A percentile compares a stretch with the other conserved stretches of the same genome.
These are phyloP conservation scores for Cephus cinctus DNA, from an alignment of 1,140 invertebrate species.

Conservation along the genomic window DNA sequence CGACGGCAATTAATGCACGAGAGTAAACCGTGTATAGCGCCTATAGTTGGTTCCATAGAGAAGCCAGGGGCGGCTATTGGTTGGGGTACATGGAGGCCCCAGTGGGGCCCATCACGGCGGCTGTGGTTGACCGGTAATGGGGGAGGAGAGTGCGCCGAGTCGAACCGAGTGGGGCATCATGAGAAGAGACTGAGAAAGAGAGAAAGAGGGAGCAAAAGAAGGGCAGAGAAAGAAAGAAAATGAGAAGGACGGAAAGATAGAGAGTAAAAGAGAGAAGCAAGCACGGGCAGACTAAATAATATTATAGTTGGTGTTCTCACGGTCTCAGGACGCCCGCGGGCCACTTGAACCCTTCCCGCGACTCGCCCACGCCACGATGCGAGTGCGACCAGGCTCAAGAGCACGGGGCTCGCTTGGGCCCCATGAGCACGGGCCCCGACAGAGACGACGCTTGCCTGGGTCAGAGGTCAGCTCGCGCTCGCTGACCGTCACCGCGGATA, in stretches of 20 bases:
- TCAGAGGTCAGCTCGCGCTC: constrained; percentile 54
- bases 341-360: constrained; percentile 46
- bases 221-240: constrained; percentile 20
- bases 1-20: constrained; percentile 57
- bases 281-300: constrained; percentile 55
- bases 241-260: constrained; percentile 17
- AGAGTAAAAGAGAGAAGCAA: constrained; percentile 19
- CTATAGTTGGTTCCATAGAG: constrained; percentile 40
- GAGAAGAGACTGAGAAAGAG: neutral
- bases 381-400: constrained; percentile 15
- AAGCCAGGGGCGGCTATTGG: no score
- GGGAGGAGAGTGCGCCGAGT: neutral
- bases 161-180: constrained; percentile 1
- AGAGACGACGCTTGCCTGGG: constrained; percentile 35
- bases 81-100: no score
- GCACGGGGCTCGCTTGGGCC: constrained; percentile 20
- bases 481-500: constrained; percentile 55
- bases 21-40: constrained; percentile 50
- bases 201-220: constrained; percentile 14
- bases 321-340: constrained; percentile 56
- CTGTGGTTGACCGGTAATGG: neutral
- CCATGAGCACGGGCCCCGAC: constrained; percentile 29
- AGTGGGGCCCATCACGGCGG: no score
- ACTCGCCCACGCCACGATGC: constrained; percentile 48
- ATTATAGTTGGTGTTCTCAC: constrained; percentile 59